A percentile compares a stretch with the other conserved stretches of the same genome.
These are phyloP conservation scores for Pseudanteris insignis DNA, from an alignment of 2,888 invertebrate species.

Conservation along the genomic window DNA sequence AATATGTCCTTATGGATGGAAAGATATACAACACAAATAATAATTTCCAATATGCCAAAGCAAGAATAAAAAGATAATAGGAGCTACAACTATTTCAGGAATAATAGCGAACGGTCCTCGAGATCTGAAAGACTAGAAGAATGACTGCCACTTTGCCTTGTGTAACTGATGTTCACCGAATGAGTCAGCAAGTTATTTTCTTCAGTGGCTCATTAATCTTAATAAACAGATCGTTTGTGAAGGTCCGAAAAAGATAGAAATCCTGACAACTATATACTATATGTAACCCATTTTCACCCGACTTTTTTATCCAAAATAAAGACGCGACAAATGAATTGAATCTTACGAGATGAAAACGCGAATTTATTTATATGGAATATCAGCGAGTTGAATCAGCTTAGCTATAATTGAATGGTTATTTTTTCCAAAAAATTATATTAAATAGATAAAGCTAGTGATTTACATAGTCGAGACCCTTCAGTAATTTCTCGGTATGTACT, in stretches of 20 bases:
- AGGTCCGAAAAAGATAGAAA: constrained; percentile 11
- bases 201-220: constrained; percentile 24
- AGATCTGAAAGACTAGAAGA: constrained; percentile 6
- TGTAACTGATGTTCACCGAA: constrained; percentile 16
- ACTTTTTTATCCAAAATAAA: constrained; percentile 4
- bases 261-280: constrained; percentile 12
- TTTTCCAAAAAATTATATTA: no score
- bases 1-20: no score
- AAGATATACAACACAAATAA: no score
- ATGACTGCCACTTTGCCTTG: constrained; percentile 1
- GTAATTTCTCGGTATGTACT: no score
- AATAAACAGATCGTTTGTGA: constrained; percentile 19
- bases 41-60: no score
- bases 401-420: no score
- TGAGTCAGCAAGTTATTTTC: constrained; percentile 20
- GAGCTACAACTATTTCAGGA: not conserved
- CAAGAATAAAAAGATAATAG: not conserved
- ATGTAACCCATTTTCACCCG: constrained; percentile 9
- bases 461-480: no score
- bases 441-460: no score
- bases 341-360: not conserved
- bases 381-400: no score
- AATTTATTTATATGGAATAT: no score
- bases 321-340: constrained; percentile 11
- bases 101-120: not conserved